A percentile compares a stretch with the other conserved stretches of the same genome.
These are phyloP conservation scores for Thymelicus sylvestris DNA, from an alignment of 2,888 invertebrate genomes.

Conservation along the genomic window DNA sequence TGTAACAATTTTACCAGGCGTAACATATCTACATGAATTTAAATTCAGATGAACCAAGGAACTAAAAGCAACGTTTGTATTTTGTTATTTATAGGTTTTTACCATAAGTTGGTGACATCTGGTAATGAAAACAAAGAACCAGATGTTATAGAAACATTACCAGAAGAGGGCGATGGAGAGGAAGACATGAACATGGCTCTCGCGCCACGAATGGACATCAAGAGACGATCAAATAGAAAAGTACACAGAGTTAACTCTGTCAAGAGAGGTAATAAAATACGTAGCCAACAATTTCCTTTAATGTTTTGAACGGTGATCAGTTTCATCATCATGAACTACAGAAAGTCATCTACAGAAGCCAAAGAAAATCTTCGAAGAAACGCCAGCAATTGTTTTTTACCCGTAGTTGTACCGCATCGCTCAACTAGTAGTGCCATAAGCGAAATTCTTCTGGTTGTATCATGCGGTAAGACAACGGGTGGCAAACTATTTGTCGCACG, in stretches of 20 bases:
- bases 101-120: constrained; percentile 87
- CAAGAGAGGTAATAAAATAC: constrained; percentile 61
- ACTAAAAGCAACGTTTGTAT: neutral
- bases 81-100: constrained; percentile 57
- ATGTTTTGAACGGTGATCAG: neutral
- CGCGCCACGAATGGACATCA: constrained; percentile 61
- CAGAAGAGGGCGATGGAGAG: constrained; percentile 63
- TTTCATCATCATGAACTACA: no score
- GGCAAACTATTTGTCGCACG: constrained; percentile 13
- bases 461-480: constrained; percentile 34
- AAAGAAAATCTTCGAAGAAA: neutral
- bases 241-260: constrained; percentile 69
- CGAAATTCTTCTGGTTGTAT: constrained; percentile 31
- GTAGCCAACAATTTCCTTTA: neutral
- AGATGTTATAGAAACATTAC: constrained; percentile 66
- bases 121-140: constrained; percentile 78
- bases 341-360: neutral
- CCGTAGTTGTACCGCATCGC: constrained; percentile 37
- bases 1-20: no score
- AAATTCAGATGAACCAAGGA: neutral
- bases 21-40: no score
- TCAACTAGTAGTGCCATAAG: constrained; percentile 32
- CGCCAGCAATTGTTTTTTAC: constrained; percentile 7
- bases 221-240: constrained; percentile 64
- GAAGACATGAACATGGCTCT: constrained; percentile 50